phyloP scores from a whole-genome alignment of 2,888 invertebrate species.

The Trachelus iudaicus region DNA sequence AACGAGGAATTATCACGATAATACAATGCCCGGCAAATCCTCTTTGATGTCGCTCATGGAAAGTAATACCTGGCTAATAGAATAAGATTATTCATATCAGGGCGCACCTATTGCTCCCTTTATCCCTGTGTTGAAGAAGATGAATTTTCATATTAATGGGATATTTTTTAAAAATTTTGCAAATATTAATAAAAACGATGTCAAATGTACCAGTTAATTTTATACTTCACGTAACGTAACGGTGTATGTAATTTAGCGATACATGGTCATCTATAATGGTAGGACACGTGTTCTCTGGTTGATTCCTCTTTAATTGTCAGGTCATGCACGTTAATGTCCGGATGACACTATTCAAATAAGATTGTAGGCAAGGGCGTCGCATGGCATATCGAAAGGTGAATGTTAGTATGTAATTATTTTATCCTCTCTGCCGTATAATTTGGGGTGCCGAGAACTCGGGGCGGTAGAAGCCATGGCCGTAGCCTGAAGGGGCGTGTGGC shows the following conservation, averaged over 20 bases:
- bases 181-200: background rate
- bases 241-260: background rate
- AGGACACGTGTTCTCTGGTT: background rate
- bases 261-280: background rate
- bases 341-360: conserved; percentile 52
- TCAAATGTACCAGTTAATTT: background rate
- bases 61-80: conserved; percentile 61
- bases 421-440: conserved; percentile 64
- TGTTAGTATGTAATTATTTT: conserved; percentile 57
- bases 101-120: background rate
- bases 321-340: conserved; percentile 35
- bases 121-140: background rate
- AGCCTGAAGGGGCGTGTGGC: conserved; percentile 61
- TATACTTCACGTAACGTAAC: background rate
- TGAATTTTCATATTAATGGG: background rate
- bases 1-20: conserved; percentile 64
- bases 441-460: conserved; percentile 40
- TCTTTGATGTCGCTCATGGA: conserved; percentile 63
- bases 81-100: conserved; percentile 54
- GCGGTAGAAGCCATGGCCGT: conserved; percentile 29
- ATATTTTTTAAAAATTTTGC: no score
- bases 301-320: conserved; percentile 10
- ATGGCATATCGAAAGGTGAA: conserved; percentile 46
- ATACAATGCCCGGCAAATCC: conserved; percentile 61
- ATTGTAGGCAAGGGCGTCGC: conserved; percentile 21